A percentile compares a stretch with the other conserved stretches of the same genome.
Evolutionary conservation across 1,140 invertebrate genomes (phyloP).

Genomic region (Schlechtendalia chinensis): DNA sequence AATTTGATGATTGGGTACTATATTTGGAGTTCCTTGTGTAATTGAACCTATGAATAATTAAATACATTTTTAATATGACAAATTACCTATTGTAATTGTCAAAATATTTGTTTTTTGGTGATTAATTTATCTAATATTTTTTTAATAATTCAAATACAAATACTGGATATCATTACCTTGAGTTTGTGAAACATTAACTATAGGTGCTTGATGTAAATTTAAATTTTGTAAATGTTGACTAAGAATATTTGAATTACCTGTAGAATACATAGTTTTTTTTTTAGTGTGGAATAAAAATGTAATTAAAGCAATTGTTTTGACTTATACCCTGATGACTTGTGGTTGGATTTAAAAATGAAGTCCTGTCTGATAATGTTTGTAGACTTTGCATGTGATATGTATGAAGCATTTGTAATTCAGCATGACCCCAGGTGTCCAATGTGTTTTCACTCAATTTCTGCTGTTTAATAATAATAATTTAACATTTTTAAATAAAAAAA

Average conservation of each 20-base stretch:
- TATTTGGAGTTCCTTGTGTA: slow-evolving; percentile 45
- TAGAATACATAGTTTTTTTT: neutral
- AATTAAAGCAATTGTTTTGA: neutral
- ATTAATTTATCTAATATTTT: no score
- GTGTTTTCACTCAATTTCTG: slow-evolving; percentile 50
- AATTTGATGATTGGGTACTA: slow-evolving; percentile 35
- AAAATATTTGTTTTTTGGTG: no score
- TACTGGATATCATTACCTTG: slow-evolving; percentile 2
- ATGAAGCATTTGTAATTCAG: slow-evolving; percentile 51
- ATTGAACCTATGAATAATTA: slow-evolving; percentile 30
- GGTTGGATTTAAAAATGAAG: slow-evolving; percentile 31
- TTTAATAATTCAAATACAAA: neutral
- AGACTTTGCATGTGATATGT: slow-evolving; percentile 49
- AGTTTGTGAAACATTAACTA: slow-evolving; percentile 11
- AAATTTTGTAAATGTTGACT: slow-evolving; percentile 49
- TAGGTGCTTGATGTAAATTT: slow-evolving; percentile 44
- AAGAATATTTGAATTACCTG: slow-evolving; percentile 48
- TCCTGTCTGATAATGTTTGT: slow-evolving; percentile 31
- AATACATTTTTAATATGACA: no score
- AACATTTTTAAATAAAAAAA: no score
- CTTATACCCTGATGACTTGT: slow-evolving; percentile 34
- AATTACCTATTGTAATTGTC: no score
- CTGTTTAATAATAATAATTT: slow-evolving; percentile 3
- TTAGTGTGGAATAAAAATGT: neutral
- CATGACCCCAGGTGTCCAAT: slow-evolving; percentile 24